A percentile compares a stretch with the other conserved stretches of the same genome.
Evolutionary conservation across 2,113 vertebrate genomes (phyloP).

Genomic region (Sitta europaea): DNA sequence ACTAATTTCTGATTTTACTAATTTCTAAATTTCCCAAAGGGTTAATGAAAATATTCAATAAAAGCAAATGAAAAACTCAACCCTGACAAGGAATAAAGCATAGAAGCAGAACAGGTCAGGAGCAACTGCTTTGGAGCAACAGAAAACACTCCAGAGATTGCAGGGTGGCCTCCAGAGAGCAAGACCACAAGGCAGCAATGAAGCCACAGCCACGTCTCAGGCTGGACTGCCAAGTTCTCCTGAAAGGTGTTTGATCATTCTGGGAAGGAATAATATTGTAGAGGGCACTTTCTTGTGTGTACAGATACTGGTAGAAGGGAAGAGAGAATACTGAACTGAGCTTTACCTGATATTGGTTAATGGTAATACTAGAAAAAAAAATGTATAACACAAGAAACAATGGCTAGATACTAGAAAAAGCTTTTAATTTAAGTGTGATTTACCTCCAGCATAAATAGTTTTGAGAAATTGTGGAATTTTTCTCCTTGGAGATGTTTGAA

Average conservation of each 20-base stretch:
- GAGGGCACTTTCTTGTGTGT: fast-evolving
- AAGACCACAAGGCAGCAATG: fast-evolving
- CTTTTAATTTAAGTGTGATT: background rate
- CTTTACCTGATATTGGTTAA: background rate
- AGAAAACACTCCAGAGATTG: background rate
- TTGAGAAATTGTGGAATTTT: background rate
- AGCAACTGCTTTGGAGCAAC: background rate
- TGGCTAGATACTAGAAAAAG: background rate
- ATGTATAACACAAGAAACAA: background rate
- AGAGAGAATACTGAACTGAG: background rate
- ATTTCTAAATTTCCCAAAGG: background rate
- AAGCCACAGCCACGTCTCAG: background rate
- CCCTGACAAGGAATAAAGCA: background rate
- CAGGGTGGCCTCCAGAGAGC: background rate
- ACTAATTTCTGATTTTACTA: no score
- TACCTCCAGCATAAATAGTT: background rate
- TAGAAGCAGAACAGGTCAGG: background rate
- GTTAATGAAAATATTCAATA: background rate
- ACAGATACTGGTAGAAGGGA: background rate
- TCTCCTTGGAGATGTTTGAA: background rate
- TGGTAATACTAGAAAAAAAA: background rate
- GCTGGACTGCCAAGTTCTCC: fast-evolving
- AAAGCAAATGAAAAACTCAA: background rate
- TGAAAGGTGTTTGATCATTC: background rate
- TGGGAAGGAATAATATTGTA: background rate